Percentiles rank a stretch among this genome's conserved stretches.
Conservation (phyloP, 2,888 invertebrate species). For the Phortica okadai region DNA sequence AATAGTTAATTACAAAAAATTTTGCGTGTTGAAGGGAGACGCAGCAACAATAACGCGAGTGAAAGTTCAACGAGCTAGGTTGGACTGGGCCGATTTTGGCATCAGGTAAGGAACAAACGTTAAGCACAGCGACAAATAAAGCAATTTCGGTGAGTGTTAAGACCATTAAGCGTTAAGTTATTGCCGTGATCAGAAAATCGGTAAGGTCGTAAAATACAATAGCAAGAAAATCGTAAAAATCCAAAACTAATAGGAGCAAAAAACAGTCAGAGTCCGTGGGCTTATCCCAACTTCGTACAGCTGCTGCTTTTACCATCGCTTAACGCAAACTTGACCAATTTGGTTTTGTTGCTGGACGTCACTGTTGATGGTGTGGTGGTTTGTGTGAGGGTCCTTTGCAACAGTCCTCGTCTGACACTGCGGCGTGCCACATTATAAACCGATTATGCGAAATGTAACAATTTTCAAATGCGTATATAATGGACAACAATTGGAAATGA, state of each 20-base stretch:
- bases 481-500: constrained; percentile 24
- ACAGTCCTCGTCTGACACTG: background rate
- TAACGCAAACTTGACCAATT: background rate
- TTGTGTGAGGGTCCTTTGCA: background rate
- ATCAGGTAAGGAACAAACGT: background rate
- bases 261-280: background rate
- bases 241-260: constrained; percentile 33
- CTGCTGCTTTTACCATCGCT: background rate
- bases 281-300: background rate
- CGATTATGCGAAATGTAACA: constrained; percentile 33
- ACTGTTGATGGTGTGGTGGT: background rate
- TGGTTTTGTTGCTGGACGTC: background rate
- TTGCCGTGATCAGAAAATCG: background rate
- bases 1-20: background rate
- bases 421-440: constrained; percentile 32
- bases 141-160: constrained; percentile 19
- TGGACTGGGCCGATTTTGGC: background rate
- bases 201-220: constrained; percentile 6
- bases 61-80: constrained; percentile 59
- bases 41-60: constrained; percentile 47
- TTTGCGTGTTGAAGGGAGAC: constrained; percentile 54
- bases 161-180: constrained; percentile 17
- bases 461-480: constrained; percentile 21
- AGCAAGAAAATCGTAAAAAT: constrained; percentile 9
- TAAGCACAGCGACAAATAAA: background rate